Evolutionary conservation across 2,888 invertebrate species (phyloP).

Genomic region (Caradrina kadenii): DNA sequence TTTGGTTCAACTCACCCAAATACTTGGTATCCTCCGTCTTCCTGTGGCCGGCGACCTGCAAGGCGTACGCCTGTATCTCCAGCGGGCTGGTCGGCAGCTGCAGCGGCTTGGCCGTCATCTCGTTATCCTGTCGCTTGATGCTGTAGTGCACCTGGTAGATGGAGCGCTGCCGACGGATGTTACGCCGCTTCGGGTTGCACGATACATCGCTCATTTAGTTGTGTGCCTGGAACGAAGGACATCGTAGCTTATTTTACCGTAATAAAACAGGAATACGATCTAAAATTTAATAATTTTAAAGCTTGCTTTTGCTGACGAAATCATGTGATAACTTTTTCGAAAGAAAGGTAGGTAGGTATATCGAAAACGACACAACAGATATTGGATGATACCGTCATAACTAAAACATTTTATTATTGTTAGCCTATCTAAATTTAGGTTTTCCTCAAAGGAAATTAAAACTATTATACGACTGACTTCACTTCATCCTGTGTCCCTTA

Average conservation of each 20-base stretch:
- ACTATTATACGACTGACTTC: neutral
- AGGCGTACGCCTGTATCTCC: slow-evolving; percentile 76
- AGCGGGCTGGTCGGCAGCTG: slow-evolving; percentile 67
- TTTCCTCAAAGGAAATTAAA: neutral
- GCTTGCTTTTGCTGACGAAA: too few species aligned
- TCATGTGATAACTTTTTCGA: too few species aligned
- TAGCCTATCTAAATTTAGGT: neutral
- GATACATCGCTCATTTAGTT: slow-evolving; percentile 84
- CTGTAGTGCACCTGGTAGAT: slow-evolving; percentile 85
- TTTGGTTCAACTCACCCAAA: slow-evolving; percentile 69
- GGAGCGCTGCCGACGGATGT: slow-evolving; percentile 79
- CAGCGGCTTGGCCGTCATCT: slow-evolving; percentile 79
- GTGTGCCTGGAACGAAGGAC: slow-evolving; percentile 65
- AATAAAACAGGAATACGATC: too few species aligned
- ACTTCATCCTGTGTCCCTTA: neutral
- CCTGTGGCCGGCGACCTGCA: slow-evolving; percentile 84
- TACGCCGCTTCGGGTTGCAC: slow-evolving; percentile 57
- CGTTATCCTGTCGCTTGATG: slow-evolving; percentile 71
- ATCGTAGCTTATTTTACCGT: too few species aligned
- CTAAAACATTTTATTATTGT: neutral
- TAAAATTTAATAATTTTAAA: too few species aligned
- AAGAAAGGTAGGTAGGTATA: too few species aligned
- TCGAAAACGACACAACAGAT: too few species aligned
- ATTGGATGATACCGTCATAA: neutral
- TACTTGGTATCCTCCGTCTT: slow-evolving; percentile 75